Base-by-base conservation (phyloP, 2,888 invertebrate genomes). In the Cataglyphis rosenhaueri region DNA sequence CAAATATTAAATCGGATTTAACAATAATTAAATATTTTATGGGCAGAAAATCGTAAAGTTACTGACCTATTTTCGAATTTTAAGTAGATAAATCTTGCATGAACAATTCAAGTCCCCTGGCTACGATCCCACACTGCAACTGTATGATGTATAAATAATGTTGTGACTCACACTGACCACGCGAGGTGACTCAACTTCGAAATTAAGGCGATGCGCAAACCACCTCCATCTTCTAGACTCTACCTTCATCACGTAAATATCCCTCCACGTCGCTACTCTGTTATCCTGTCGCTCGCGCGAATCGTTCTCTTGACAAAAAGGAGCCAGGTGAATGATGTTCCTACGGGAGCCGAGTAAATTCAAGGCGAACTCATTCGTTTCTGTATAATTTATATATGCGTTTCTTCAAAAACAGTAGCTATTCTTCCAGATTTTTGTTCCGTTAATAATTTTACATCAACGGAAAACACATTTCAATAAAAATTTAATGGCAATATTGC, bases 171-270 rank as follows among this genome's bases (percentile, higher is more conserved):
- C 88, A 91, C 88, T 87, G 65, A 65, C 84, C 83, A 85, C 81
- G 52, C 52, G 89, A 89, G 88, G 89, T 92, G 92, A 92, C 88
- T 92, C 92, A 92, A 92, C 91, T 89, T 83, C 89, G 86, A 90
- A 91, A 87, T 87, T 87, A 68, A 85, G 71, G 81, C 84, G 61
- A 71, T 48, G 57, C 29, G 82, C 64, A 79, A 75, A 83, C 78
- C 76, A 83, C 83, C 84, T 79, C 52, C 65, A 73, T 38, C 83
- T 66, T 81, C 35, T 76, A 59, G 75, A 35, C 62, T 70, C 57
- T 65, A 75, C 82, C 85, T 68, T 83, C 65, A 57, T 86, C 86
- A 86, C 91, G 89, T 86, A 91, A 91, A 91, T 89, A 91, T 87
- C 83, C 84, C 70, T 83, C 84, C 81, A 83, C 44, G 79, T 59